These are phyloP conservation scores for Anguilla obscura DNA, from an alignment of 2,797 vertebrate species.

Conservation along the genomic window DNA sequence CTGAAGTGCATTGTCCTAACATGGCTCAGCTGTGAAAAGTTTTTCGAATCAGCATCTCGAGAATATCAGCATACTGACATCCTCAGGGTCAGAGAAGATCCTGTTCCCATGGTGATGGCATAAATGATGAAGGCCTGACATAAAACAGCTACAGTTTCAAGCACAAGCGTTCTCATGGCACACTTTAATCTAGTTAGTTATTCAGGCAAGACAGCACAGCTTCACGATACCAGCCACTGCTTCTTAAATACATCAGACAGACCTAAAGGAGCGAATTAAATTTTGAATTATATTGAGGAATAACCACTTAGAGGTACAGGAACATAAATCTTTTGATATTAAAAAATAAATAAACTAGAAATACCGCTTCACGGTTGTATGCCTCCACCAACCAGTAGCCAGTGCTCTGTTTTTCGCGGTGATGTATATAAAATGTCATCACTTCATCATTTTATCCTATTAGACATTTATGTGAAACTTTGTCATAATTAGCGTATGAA, in stretches of 20 bases:
- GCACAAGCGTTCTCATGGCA: conserved; percentile 21
- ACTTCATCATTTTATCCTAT: too few species aligned
- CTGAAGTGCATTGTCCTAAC: not conserved
- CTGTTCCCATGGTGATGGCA: conserved; percentile 29
- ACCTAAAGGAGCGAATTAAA: not conserved
- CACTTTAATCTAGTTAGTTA: conserved; percentile 18
- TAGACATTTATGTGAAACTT: too few species aligned
- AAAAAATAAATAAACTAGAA: too few species aligned
- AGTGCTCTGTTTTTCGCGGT: too few species aligned
- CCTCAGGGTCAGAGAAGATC: not conserved
- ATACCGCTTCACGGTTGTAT: too few species aligned
- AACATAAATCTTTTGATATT: not conserved
- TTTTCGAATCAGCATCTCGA: not conserved
- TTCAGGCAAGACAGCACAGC: not conserved
- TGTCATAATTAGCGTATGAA: too few species aligned
- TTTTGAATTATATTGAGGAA: not conserved
- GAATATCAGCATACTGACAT: conserved; percentile 13
- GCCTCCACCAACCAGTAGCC: too few species aligned
- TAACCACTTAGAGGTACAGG: not conserved
- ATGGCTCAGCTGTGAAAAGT: not conserved
- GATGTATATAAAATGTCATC: too few species aligned
- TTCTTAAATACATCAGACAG: not conserved
- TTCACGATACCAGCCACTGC: not conserved
- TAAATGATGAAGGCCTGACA: conserved; percentile 9
- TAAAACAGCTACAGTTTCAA: conserved; percentile 21